phyloP scores from a whole-genome alignment of 2,888 invertebrate species.

The Hyalella azteca region DNA sequence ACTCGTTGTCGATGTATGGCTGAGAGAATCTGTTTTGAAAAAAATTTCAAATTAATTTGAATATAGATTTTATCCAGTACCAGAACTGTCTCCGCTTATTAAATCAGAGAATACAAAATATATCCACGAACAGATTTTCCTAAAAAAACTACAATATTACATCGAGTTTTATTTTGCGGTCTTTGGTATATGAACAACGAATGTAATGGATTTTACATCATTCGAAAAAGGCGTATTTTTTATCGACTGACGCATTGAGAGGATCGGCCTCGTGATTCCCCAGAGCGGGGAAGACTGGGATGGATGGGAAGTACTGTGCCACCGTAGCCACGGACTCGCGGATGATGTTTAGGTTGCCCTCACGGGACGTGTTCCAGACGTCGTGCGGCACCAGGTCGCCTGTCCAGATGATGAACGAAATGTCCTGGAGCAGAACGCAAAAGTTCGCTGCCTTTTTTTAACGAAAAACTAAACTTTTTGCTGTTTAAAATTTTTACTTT shows the following conservation, averaged over 20 bases:
- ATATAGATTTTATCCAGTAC: too few species aligned
- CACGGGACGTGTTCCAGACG: slow-evolving; percentile 72
- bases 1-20: slow-evolving; percentile 55
- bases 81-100: too few species aligned
- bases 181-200: too few species aligned
- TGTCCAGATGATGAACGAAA: slow-evolving; percentile 66
- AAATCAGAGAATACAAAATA: too few species aligned
- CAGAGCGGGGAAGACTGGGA: slow-evolving; percentile 90
- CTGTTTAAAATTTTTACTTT: background rate
- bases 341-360: slow-evolving; percentile 83
- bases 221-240: too few species aligned
- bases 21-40: slow-evolving; percentile 49
- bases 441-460: background rate
- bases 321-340: slow-evolving; percentile 76
- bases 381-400: slow-evolving; percentile 67
- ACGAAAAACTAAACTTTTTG: background rate
- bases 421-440: slow-evolving; percentile 43
- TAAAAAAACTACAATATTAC: too few species aligned
- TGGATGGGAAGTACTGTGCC: slow-evolving; percentile 72
- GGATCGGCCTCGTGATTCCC: slow-evolving; percentile 97
- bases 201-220: too few species aligned
- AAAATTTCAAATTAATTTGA: too few species aligned
- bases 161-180: too few species aligned
- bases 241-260: slow-evolving; percentile 87
- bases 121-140: too few species aligned